phyloP scores from a whole-genome alignment of 2,888 invertebrate genomes.

The Eristalis intricaria region DNA sequence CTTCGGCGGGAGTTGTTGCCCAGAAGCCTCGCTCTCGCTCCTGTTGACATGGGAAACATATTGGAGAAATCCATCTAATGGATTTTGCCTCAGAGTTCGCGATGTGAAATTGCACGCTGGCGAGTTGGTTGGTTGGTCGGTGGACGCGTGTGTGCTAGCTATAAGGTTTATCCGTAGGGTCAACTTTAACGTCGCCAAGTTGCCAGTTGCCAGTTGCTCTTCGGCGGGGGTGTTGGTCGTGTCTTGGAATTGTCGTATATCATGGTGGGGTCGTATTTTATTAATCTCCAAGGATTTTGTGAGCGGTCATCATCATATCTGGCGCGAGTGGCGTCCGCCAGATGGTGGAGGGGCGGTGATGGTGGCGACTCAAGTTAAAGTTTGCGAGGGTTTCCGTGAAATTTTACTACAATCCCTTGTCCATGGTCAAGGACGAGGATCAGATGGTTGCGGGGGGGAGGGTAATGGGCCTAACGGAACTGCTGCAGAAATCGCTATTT shows the following conservation, averaged over 20 bases:
- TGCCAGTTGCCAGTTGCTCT: not conserved
- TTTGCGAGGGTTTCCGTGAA: not conserved
- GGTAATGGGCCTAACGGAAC: too few relatives aligned
- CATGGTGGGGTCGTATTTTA: conserved; percentile 35
- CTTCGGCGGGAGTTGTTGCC: conserved; percentile 46
- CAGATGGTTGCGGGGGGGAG: too few relatives aligned
- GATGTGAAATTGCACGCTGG: conserved; percentile 32
- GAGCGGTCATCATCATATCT: conserved; percentile 8
- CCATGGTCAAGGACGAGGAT: too few relatives aligned
- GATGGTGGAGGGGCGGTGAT: not conserved
- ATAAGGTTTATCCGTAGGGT: conserved; percentile 50
- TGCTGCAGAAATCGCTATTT: too few relatives aligned
- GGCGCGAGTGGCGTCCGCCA: not conserved
- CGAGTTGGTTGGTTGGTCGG: not conserved
- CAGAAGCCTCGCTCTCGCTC: conserved; percentile 13
- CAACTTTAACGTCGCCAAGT: conserved; percentile 12
- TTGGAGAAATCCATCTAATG: conserved; percentile 68
- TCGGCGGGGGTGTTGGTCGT: not conserved
- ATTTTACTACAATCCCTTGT: too few relatives aligned
- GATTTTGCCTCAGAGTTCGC: conserved; percentile 28
- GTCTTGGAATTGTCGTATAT: conserved; percentile 27
- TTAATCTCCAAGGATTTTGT: conserved; percentile 46
- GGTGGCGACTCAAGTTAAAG: not conserved
- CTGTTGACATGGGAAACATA: conserved; percentile 58
- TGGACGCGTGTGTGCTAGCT: conserved; percentile 38